These are phyloP conservation scores for Aromia moschata DNA, from an alignment of 2,888 invertebrate species.

Conservation along the genomic window DNA sequence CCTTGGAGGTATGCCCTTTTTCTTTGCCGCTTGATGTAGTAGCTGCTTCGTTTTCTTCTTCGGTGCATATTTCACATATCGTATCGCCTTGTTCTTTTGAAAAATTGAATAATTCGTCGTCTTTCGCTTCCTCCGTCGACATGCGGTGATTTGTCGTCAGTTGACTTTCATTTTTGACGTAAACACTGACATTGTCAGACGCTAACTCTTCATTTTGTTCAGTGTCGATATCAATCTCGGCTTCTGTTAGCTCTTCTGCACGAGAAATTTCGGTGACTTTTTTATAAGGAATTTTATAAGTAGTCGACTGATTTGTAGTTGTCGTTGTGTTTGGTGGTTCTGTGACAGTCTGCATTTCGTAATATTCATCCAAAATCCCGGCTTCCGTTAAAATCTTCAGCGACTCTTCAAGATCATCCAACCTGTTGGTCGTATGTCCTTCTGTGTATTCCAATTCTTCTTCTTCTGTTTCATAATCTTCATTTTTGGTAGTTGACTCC, in stretches of 20 bases:
- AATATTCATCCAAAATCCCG: background rate
- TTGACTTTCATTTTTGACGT: conserved; percentile 22
- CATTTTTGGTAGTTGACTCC: background rate
- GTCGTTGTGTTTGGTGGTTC: background rate
- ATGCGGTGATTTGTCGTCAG: conserved; percentile 17
- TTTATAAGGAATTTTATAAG: background rate
- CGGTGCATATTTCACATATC: conserved; percentile 16
- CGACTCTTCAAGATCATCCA: background rate
- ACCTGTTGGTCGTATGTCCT: background rate
- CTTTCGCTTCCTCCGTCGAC: conserved; percentile 22
- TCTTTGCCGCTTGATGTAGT: background rate
- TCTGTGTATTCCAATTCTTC: background rate
- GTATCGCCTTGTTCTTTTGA: conserved; percentile 7
- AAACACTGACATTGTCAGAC: conserved; percentile 14
- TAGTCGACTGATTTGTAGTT: background rate
- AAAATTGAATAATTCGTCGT: conserved; percentile 23
- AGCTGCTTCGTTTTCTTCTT: background rate
- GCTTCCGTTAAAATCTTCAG: background rate
- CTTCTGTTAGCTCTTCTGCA: background rate
- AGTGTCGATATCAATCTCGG: background rate
- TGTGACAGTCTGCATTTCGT: background rate
- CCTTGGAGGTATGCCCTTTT: background rate
- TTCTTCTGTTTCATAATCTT: background rate
- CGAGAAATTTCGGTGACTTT: background rate
- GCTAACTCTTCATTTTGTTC: conserved; percentile 3